These are phyloP conservation scores for Leguminivora glycinivorella DNA, from an alignment of 1,140 invertebrate genomes.

Conservation along the genomic window DNA sequence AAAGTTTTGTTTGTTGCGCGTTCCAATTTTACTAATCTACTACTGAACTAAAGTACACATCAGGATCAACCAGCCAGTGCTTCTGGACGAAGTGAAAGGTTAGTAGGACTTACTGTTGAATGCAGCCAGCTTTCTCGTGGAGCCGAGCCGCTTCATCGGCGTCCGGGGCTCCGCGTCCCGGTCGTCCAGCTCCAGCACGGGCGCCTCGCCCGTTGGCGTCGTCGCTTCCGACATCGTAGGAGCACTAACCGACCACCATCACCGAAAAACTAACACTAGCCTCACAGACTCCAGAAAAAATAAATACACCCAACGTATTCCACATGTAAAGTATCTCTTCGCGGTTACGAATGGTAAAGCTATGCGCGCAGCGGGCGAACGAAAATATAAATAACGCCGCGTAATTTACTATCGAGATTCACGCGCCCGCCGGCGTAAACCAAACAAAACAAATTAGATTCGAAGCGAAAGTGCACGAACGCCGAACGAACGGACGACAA, in stretches of 20 bases:
- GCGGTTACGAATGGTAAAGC: conserved; percentile 22
- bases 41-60: not conserved
- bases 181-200: conserved; percentile 52
- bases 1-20: not conserved
- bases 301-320: conserved; percentile 24
- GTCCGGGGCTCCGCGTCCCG: conserved; percentile 86
- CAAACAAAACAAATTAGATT: conserved; percentile 26
- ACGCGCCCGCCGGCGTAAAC: conserved; percentile 23
- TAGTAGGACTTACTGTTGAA: conserved; percentile 85
- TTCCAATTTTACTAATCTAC: no score
- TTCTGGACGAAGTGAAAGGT: conserved; percentile 8
- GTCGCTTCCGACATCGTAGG: conserved; percentile 50
- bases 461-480: conserved; percentile 25
- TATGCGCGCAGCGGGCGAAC: conserved; percentile 14
- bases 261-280: conserved; percentile 23
- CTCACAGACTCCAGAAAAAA: conserved; percentile 20
- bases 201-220: conserved; percentile 52
- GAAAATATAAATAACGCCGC: conserved; percentile 28
- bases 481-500: conserved; percentile 20
- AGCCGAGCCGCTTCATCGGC: conserved; percentile 87
- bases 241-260: conserved; percentile 17
- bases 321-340: conserved; percentile 26
- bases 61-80: conserved; percentile 3
- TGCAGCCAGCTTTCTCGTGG: conserved; percentile 87
- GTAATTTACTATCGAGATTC: conserved; percentile 29